Percentiles rank a stretch among this genome's conserved stretches.
Conservation (phyloP, 1,140 invertebrate species). For the Drosophila navojoa region DNA sequence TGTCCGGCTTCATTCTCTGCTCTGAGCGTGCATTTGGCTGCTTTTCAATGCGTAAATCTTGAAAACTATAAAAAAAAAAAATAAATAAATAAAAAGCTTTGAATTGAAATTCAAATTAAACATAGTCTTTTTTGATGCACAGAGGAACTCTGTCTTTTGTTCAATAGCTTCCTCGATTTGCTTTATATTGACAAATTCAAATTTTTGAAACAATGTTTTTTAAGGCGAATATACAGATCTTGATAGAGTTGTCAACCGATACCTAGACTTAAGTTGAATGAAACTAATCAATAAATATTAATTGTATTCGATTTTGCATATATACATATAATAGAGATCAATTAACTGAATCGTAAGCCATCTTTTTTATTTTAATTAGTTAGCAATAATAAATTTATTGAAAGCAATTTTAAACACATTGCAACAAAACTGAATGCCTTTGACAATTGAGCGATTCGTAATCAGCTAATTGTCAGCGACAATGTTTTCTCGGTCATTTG, state of each 20-base stretch:
- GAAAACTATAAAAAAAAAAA: not conserved
- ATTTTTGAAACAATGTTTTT: not conserved
- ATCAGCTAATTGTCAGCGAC: conserved; percentile 10
- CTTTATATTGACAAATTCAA: not conserved
- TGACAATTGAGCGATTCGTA: conserved; percentile 14
- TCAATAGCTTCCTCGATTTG: not conserved
- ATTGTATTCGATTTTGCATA: too few species aligned
- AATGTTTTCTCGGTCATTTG: not conserved
- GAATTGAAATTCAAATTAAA: conserved; percentile 5
- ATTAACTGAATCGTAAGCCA: too few species aligned
- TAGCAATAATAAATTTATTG: not conserved
- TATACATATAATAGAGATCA: too few species aligned
- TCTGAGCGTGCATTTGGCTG: not conserved
- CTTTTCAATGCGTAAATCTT: too few species aligned
- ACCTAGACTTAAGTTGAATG: too few species aligned
- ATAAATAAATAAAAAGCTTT: too few species aligned
- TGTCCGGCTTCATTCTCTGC: too few species aligned
- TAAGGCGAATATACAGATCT: not conserved
- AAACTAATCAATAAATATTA: too few species aligned
- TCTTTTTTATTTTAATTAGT: not conserved
- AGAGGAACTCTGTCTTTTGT: not conserved
- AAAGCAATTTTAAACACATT: conserved; percentile 2
- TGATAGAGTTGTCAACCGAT: too few species aligned
- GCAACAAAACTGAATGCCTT: conserved; percentile 4
- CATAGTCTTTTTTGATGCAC: not conserved